Evolutionary conservation across 2,797 vertebrate genomes (phyloP), one percentile per base, ranked within the genome.

Genomic region (Neopelma chrysocephalum): DNA sequence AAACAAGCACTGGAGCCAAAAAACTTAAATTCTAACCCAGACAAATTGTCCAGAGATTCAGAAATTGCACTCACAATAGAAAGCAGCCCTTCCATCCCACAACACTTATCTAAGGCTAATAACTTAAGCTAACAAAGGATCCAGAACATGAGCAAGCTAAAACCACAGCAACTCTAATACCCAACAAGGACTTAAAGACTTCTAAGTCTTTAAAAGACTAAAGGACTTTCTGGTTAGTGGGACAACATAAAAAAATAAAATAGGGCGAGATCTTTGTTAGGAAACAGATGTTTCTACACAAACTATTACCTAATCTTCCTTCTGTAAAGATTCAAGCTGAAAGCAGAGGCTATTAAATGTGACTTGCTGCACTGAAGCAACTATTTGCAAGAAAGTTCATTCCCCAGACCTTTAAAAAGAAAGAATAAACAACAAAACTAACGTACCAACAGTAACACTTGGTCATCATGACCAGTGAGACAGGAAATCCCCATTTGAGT

Each of bases 61-160:
- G 75, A 94, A 96, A 95, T 87, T 90, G 72, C 34, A 0, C 89
- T 85, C 79, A 93, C 86, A 95, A 95, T 58, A 90, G 75, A 89
- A 96, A 78, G 78, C 88, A 94, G 94, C 57, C 90, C 72, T 93
- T 77, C 86, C 53, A 88, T 87, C 81, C 86, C 91, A 92, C 81
- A 96, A 83, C 50, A 92, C 86, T 94, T 93, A 94, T 70, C 93
- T 93, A 68, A 61, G 43, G 58, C 83, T 94, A 96, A 82, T 95
- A 94, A 90, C 85, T 93, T 87, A 84, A 95, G 95, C 91, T 94
- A 96, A 94, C 95, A 97, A 94, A 94, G 57, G 86, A 92, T 87
- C 70, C 92, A 90, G 93, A 95, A 90, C 50, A 77, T 40, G 61
- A 95, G 87, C 75, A 87, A 12, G 50, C 71, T 94, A 92, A 96